phyloP scores from a whole-genome alignment of 2,888 invertebrate genomes.

The Acronicta psi region DNA sequence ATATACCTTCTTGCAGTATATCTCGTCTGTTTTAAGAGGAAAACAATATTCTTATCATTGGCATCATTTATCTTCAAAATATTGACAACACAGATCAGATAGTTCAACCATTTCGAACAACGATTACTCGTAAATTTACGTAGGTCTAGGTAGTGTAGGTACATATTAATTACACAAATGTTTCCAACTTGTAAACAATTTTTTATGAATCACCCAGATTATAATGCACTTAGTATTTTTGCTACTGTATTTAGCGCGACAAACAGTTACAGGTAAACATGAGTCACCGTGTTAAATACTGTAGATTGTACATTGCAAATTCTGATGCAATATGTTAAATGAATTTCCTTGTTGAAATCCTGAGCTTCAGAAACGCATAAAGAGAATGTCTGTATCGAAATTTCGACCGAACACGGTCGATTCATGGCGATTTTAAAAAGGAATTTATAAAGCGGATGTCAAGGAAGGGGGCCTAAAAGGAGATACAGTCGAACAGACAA shows the following conservation, averaged over 20 bases:
- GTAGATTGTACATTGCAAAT: constrained; percentile 10
- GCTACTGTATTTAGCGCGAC: constrained; percentile 11
- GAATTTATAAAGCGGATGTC: not conserved
- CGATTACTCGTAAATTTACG: not conserved
- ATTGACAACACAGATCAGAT: no score
- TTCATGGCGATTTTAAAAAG: no score
- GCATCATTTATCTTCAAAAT: no score
- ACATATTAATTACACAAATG: not conserved
- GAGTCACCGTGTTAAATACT: constrained; percentile 24
- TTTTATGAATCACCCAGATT: constrained; percentile 28
- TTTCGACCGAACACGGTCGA: no score
- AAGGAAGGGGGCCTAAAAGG: not conserved
- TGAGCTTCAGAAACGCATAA: not conserved
- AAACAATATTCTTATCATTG: not conserved
- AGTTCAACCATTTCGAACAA: not conserved
- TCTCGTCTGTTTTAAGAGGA: not conserved
- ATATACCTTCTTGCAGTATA: no score
- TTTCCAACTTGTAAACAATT: not conserved
- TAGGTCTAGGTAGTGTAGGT: no score
- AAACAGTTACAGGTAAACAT: constrained; percentile 25
- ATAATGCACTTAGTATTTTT: constrained; percentile 11
- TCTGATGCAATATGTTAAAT: not conserved
- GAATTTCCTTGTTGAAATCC: constrained; percentile 31
- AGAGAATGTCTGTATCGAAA: no score
- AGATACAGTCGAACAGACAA: not conserved